Evolutionary conservation across 2,113 vertebrate species (phyloP).

Genomic region (Crotalus viridis): DNA sequence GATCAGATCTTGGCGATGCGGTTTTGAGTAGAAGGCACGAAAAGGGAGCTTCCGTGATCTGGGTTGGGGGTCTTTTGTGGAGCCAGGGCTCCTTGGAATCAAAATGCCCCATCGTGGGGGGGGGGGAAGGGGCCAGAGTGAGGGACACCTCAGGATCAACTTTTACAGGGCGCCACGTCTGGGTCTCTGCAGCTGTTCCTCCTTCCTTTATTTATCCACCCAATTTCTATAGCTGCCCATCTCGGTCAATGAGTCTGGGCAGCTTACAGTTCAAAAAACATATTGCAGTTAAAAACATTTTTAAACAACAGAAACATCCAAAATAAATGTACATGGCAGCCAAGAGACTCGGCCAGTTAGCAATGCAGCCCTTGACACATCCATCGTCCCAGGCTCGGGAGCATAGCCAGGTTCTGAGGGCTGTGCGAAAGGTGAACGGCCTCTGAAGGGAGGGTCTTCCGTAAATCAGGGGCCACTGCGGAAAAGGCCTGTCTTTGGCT

Average conservation of each 20-base stretch:
- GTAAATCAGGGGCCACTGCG: background rate
- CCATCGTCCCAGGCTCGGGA: too few species aligned
- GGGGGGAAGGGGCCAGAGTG: background rate
- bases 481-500: too few species aligned
- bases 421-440: too few species aligned
- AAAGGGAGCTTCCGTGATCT: background rate
- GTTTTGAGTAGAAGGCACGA: background rate
- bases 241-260: background rate
- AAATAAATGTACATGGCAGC: background rate
- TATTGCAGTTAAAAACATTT: background rate
- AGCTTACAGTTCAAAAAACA: background rate
- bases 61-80: background rate
- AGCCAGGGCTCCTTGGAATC: background rate
- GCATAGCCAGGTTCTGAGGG: background rate
- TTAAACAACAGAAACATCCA: background rate
- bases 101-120: background rate
- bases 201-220: background rate
- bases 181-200: background rate
- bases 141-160: background rate
- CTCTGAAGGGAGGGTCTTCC: background rate
- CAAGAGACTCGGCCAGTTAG: background rate
- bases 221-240: background rate
- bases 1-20: background rate
- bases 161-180: fast-evolving
- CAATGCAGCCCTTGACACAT: background rate